phyloP scores from a whole-genome alignment of 2,888 invertebrate genomes.

The Allygus modestus region DNA sequence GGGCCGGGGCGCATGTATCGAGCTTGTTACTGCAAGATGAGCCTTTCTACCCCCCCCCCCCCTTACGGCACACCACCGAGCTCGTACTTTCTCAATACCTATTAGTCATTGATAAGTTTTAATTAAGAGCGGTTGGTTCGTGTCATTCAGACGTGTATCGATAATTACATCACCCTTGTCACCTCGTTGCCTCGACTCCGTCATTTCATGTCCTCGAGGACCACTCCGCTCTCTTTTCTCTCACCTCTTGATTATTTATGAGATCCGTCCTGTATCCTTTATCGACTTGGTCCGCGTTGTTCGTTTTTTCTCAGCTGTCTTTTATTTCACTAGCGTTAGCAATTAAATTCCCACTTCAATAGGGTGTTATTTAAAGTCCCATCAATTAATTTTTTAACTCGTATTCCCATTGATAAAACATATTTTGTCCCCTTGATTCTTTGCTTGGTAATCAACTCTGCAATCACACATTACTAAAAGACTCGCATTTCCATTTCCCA shows the following conservation, averaged over 20 bases:
- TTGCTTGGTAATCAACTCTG: no score
- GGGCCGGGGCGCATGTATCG: slow-evolving; percentile 52
- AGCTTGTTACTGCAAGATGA: slow-evolving; percentile 56
- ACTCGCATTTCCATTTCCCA: no score
- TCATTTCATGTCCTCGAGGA: slow-evolving; percentile 22
- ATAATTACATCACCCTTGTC: background rate
- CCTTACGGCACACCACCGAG: background rate
- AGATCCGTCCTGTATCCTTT: slow-evolving; percentile 25
- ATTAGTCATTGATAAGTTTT: slow-evolving; percentile 55
- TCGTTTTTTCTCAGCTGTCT: background rate
- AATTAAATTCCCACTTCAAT: no score
- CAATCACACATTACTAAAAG: no score
- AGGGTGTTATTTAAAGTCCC: no score
- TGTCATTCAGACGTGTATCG: slow-evolving; percentile 26
- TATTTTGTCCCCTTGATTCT: no score
- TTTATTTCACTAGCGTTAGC: background rate
- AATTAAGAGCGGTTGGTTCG: slow-evolving; percentile 11
- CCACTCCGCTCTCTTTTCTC: slow-evolving; percentile 27
- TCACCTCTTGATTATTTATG: slow-evolving; percentile 40
- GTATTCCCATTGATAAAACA: no score
- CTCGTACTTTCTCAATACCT: slow-evolving; percentile 36
- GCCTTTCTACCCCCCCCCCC: background rate
- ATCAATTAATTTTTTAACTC: no score
- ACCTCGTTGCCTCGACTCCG: background rate
- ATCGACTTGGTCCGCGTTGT: slow-evolving; percentile 11